Base-by-base conservation (phyloP, 2,888 invertebrate genomes). In the Entomobrya proxima region DNA sequence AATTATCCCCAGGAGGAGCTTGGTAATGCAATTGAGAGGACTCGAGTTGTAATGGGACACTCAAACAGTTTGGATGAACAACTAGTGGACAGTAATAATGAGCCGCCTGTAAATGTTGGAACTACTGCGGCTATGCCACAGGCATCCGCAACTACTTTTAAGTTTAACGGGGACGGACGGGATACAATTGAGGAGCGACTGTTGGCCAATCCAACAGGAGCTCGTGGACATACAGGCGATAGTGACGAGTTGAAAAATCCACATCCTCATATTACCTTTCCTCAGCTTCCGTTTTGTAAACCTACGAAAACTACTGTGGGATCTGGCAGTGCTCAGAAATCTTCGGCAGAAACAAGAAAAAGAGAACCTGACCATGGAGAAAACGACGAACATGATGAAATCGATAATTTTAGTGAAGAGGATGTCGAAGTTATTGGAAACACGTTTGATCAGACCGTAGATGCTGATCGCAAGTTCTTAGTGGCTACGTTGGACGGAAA, bases 401-500 rank as follows among this genome's bases (percentile, higher is more conserved):
- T 35, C 15, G 21, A 67, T 18, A 18, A 55, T 27, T n/a, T 30
- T 6, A 27, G 44, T 27, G 74, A 72, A 32, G 79, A 79, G 0
- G 67, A 64, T 21, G 27, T 74, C 24, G 84, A 84, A 44, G 55
- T 80, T 13, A 30, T 85, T 21, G n/a, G n/a, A n/a, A 52, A 67
- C 35, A 55, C 75, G 0, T n/a, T 50, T 0, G 76, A 85, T 5
- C 32, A 24, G 11, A 50, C 30, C 24, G 21, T 76, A n/a, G 85
- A 85, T 18, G 40, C 24, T 5, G 81, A 86, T n/a, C 24, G 80
- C 1, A 81, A 96, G 88, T 93, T 97, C 80, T 94, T 97, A 91
- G 95, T 98, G 50, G 97, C 97, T 91, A 98, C 98, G 2, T 93
- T 98, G 87, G 98, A 98, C 94, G 98, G 98, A 13, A 94, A 94